phyloP scores from a whole-genome alignment of 2,888 invertebrate species.

The Malachius bipustulatus region DNA sequence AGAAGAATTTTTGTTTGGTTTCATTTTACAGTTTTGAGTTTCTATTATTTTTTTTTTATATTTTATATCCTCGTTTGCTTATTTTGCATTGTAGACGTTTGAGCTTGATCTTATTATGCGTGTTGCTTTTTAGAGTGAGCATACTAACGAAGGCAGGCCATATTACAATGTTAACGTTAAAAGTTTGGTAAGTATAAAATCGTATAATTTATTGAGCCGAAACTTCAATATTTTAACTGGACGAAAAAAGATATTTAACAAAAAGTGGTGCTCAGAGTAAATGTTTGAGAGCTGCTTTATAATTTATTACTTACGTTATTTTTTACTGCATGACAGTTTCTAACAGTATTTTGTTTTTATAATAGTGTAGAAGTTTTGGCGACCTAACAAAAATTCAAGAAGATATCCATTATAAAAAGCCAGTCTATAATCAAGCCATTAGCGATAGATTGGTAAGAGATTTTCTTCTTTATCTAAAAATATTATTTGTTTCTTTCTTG shows the following conservation, averaged over 20 bases:
- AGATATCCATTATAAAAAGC: slow-evolving; percentile 28
- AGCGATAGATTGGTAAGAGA: slow-evolving; percentile 25
- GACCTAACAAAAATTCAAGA: slow-evolving; percentile 45
- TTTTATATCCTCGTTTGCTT: slow-evolving; percentile 22
- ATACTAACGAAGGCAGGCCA: slow-evolving; percentile 28
- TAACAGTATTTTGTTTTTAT: slow-evolving; percentile 22
- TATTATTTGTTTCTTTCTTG: slow-evolving; percentile 5
- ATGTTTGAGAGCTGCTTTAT: no score
- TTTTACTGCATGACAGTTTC: slow-evolving; percentile 13
- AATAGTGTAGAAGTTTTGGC: slow-evolving; percentile 50
- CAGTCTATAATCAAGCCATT: slow-evolving; percentile 27
- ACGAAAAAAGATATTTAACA: no score
- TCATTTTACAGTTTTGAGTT: slow-evolving; percentile 2
- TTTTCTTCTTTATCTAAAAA: slow-evolving; percentile 11
- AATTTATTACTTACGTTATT: no score
- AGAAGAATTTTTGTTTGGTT: slow-evolving; percentile 11
- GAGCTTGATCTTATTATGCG: slow-evolving; percentile 11
- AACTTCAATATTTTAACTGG: no score
- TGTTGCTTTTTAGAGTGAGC: slow-evolving; percentile 26
- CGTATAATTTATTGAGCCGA: no score
- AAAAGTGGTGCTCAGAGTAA: no score
- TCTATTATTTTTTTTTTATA: slow-evolving; percentile 8
- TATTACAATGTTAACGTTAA: slow-evolving; percentile 53
- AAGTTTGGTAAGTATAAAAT: slow-evolving; percentile 48
- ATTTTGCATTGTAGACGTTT: slow-evolving; percentile 11